Conservation (phyloP, 2,888 invertebrate genomes). For the Machimus atricapillus region DNA sequence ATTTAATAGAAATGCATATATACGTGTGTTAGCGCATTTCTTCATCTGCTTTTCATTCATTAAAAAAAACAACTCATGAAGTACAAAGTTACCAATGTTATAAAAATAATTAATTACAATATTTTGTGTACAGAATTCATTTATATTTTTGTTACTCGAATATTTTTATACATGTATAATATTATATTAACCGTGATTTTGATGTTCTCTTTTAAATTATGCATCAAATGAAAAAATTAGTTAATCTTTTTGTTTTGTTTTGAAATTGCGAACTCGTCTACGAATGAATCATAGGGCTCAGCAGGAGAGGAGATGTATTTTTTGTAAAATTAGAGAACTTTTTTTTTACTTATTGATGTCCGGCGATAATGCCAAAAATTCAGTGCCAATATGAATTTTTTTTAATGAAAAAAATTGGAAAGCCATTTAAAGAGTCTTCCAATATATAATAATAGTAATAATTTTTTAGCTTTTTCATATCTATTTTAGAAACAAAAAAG, state of each 20-base stretch:
- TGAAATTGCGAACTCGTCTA: not conserved
- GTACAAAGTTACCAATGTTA: conserved; percentile 25
- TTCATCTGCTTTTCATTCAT: conserved; percentile 2
- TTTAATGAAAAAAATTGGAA: not conserved
- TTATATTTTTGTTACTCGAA: not conserved
- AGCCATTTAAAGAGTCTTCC: not conserved
- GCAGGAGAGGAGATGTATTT: not conserved
- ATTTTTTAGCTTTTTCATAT: too few relatives aligned
- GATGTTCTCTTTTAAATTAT: not conserved
- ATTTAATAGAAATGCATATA: not conserved
- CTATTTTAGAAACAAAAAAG: too few relatives aligned
- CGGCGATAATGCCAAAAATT: not conserved
- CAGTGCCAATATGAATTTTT: not conserved
- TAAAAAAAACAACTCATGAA: conserved; percentile 2
- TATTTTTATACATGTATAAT: not conserved
- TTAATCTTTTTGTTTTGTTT: not conserved
- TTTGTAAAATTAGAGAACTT: not conserved
- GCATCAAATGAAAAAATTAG: not conserved
- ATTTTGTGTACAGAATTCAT: not conserved
- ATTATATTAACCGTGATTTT: not conserved
- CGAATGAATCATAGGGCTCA: not conserved
- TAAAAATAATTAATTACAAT: not conserved
- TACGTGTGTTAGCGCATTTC: not conserved
- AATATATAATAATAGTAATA: not conserved
- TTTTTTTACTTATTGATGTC: not conserved